Conservation (phyloP, 2,797 vertebrate genomes). For the Artibeus lituratus region DNA sequence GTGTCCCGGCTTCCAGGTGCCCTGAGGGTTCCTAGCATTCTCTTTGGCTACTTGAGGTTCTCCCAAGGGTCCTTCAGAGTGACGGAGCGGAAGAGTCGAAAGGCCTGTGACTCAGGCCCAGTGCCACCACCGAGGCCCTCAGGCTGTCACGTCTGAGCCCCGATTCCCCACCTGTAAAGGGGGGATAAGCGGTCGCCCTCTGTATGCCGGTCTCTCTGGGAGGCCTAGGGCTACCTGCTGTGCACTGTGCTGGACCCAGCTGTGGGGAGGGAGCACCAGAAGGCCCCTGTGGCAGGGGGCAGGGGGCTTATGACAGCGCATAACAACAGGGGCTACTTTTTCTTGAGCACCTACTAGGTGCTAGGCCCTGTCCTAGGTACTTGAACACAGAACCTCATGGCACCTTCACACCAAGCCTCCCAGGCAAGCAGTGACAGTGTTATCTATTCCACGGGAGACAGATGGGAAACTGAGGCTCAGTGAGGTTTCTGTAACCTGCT, state of each 20-base stretch:
- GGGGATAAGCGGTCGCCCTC: not conserved
- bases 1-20: not conserved
- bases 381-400: not conserved
- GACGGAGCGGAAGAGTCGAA: not conserved
- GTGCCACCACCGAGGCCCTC: not conserved
- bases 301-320: not conserved
- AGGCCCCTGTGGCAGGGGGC: not conserved
- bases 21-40: not conserved
- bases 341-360: not conserved
- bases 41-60: not conserved
- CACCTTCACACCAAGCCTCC: not conserved
- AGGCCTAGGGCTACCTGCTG: not conserved
- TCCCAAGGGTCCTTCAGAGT: not conserved
- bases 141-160: not conserved
- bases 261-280: not conserved
- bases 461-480: not conserved
- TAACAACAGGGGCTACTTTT: not conserved
- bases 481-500: not conserved
- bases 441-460: not conserved
- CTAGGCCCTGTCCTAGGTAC: not conserved
- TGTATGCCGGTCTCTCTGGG: not conserved
- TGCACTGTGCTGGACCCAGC: not conserved
- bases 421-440: not conserved
- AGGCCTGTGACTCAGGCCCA: not conserved
- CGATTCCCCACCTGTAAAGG: not conserved